Evolutionary conservation across 1,140 invertebrate species (phyloP).

Genomic region (Luehdorfia chinensis): DNA sequence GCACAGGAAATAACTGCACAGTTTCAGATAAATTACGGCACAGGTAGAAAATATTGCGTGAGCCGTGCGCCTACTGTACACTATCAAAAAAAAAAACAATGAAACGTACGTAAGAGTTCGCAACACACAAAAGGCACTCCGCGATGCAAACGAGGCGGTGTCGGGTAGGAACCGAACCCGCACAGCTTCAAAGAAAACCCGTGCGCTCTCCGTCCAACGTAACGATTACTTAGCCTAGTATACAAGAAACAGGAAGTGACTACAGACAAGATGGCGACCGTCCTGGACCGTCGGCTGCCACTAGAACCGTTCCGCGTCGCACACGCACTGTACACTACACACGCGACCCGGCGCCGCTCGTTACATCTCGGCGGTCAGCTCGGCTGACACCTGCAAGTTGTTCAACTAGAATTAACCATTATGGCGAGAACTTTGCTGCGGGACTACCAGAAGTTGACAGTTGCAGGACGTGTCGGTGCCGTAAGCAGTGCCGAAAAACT

Average conservation of each 20-base stretch:
- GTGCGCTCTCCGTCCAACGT: slow-evolving; percentile 1
- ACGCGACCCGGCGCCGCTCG: slow-evolving; percentile 16
- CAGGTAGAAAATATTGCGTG: not conserved
- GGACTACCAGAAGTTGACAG: too few species aligned
- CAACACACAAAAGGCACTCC: slow-evolving; percentile 3
- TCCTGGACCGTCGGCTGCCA: slow-evolving; percentile 1
- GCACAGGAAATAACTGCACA: not conserved
- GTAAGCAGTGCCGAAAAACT: too few species aligned
- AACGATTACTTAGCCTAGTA: slow-evolving; percentile 33
- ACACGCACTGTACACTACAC: not conserved
- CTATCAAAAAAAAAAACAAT: slow-evolving; percentile 11
- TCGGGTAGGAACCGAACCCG: too few species aligned
- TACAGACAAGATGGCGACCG: slow-evolving; percentile 32
- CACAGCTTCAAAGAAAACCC: slow-evolving; percentile 6
- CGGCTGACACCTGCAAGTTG: slow-evolving; percentile 40
- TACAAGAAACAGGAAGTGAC: slow-evolving; percentile 56
- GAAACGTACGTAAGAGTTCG: too few species aligned
- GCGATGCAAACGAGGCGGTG: not conserved
- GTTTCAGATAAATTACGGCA: not conserved
- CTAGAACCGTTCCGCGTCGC: too few species aligned
- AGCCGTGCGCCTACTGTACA: slow-evolving; percentile 2
- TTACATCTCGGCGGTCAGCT: slow-evolving; percentile 56
- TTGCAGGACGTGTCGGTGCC: too few species aligned
- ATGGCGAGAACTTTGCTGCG: too few species aligned
- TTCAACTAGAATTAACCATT: too few species aligned